Percentiles rank a stretch among this genome's conserved stretches.
phyloP scores from a whole-genome alignment of 1,140 invertebrate genomes.

The Drosophila tropicalis region DNA sequence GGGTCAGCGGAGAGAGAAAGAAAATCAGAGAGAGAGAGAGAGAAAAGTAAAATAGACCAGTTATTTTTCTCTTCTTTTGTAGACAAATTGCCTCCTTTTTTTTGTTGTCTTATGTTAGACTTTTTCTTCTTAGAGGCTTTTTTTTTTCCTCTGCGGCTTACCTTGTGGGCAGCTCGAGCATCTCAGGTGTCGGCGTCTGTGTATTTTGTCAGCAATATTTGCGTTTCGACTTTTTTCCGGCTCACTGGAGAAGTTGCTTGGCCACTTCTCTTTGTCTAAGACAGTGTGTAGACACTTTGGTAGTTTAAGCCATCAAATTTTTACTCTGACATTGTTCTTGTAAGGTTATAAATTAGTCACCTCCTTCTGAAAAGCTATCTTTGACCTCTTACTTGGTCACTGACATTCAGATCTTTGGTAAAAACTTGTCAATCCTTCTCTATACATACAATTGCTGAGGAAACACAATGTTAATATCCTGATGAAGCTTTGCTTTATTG shows the following conservation, averaged over 20 bases:
- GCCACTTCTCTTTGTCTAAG: too few species aligned
- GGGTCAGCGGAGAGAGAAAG: constrained; percentile 49
- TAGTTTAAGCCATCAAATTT: too few species aligned
- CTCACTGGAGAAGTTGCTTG: constrained; percentile 51
- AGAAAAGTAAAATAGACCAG: constrained; percentile 58
- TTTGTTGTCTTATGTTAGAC: neutral
- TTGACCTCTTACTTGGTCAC: too few species aligned
- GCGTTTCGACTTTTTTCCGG: constrained; percentile 63
- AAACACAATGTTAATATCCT: too few species aligned
- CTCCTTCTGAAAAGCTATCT: too few species aligned
- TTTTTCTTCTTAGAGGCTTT: constrained; percentile 4
- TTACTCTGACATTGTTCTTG: too few species aligned
- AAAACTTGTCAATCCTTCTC: too few species aligned
- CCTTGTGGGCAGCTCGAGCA: constrained; percentile 27
- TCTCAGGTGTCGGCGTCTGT: constrained; percentile 68
- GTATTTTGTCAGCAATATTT: constrained; percentile 79
- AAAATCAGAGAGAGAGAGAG: neutral
- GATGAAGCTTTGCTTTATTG: neutral
- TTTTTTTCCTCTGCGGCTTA: constrained; percentile 28
- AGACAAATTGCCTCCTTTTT: constrained; percentile 64
- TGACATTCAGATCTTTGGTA: neutral
- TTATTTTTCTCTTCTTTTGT: constrained; percentile 59
- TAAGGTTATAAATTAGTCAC: too few species aligned
- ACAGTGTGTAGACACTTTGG: too few species aligned
- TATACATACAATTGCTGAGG: too few species aligned